These are phyloP conservation scores for Chamaetylas fuelleborni DNA, from an alignment of 2,113 vertebrate genomes.

Conservation along the genomic window DNA sequence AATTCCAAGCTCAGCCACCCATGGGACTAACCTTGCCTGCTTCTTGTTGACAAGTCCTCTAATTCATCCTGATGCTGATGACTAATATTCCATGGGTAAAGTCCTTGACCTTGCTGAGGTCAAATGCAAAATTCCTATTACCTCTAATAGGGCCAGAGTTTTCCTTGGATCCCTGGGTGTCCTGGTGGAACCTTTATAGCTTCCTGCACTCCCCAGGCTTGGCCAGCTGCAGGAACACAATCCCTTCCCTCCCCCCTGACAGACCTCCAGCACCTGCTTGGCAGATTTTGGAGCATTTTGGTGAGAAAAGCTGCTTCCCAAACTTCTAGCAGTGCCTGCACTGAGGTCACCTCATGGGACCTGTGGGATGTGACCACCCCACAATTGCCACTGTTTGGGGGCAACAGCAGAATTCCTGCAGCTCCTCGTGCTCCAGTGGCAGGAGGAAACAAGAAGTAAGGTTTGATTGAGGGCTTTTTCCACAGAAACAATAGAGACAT, in stretches of 20 bases:
- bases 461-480: not conserved
- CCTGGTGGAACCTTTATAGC: fast-evolving
- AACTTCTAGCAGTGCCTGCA: not conserved
- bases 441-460: not conserved
- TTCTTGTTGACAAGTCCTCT: not conserved
- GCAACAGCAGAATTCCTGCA: fast-evolving
- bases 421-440: not conserved
- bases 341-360: fast-evolving
- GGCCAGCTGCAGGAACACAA: not conserved
- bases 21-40: not conserved
- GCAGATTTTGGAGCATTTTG: not conserved
- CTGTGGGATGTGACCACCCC: not conserved
- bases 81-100: not conserved
- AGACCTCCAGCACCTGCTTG: not conserved
- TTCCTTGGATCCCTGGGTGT: not conserved
- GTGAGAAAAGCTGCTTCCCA: not conserved
- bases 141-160: not conserved
- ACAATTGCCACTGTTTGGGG: fast-evolving
- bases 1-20: not conserved
- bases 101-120: not conserved
- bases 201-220: not conserved
- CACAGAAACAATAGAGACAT: not conserved
- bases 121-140: not conserved
- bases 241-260: not conserved
- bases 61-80: not conserved